Conservation (phyloP, 2,113 vertebrate genomes). For the Eptatretus burgeri region DNA sequence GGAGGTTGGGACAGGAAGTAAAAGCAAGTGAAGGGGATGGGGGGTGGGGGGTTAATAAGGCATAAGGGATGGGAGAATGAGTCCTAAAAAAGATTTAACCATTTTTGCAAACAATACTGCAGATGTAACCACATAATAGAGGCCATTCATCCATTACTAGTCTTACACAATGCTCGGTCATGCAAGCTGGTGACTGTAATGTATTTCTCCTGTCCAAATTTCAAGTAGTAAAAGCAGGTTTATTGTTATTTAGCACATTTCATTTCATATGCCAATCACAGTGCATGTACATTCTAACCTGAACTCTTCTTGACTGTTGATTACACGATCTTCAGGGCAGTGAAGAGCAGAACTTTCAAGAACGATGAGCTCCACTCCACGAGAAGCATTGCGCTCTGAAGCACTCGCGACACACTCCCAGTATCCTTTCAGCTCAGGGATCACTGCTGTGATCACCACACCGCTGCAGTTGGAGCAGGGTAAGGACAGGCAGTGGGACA, state of each 20-base stretch:
- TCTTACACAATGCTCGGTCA: not conserved
- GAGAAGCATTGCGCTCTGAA: conserved; percentile 62
- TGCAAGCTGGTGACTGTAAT: not conserved
- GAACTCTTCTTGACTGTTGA: conserved; percentile 93
- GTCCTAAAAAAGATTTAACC: no score
- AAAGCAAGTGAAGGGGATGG: no score
- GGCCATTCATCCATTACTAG: no score
- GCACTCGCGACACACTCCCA: conserved; percentile 79
- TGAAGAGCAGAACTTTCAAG: conserved; percentile 72
- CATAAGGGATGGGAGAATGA: no score
- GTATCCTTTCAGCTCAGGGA: conserved; percentile 65
- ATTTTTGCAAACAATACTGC: no score
- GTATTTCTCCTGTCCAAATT: not conserved
- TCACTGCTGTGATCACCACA: conserved; percentile 81
- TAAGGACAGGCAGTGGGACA: no score
- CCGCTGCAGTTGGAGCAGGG: conserved; percentile 23
- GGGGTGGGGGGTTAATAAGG: no score
- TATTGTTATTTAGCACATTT: not conserved
- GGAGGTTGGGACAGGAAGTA: no score
- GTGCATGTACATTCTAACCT: conserved; percentile 22
- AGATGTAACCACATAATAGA: no score
- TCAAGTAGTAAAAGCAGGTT: not conserved
- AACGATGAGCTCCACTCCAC: conserved; percentile 62
- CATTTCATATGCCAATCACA: conserved; percentile 7
- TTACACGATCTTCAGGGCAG: conserved; percentile 45